Evolutionary conservation across 2,888 invertebrate genomes (phyloP).

Genomic region (Chrysotoxum bicinctum): DNA sequence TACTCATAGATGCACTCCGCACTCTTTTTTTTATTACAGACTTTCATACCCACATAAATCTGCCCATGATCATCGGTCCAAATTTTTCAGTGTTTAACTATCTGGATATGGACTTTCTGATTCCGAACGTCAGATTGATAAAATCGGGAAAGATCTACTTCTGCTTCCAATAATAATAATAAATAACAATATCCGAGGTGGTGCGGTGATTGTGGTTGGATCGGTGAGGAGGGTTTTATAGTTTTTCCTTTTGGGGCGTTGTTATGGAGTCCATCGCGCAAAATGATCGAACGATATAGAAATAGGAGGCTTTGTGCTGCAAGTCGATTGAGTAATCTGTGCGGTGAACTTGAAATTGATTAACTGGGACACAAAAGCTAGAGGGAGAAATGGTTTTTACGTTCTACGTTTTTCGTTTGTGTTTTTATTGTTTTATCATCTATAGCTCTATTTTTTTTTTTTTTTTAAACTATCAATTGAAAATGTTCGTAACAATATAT

Average conservation of each 20-base stretch:
- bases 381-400: slow-evolving; percentile 8
- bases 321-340: slow-evolving; percentile 70
- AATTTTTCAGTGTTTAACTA: background rate
- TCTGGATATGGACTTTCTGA: slow-evolving; percentile 15
- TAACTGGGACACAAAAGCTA: slow-evolving; percentile 57
- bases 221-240: no score
- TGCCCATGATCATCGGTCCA: slow-evolving; percentile 35
- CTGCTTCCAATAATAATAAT: slow-evolving; percentile 20
- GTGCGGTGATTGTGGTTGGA: no score
- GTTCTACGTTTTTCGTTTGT: background rate
- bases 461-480: slow-evolving; percentile 52
- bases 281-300: slow-evolving; percentile 9
- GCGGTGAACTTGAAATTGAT: slow-evolving; percentile 71
- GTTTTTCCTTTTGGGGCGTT: slow-evolving; percentile 23
- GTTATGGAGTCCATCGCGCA: background rate
- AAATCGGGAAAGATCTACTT: slow-evolving; percentile 33
- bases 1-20: slow-evolving; percentile 32
- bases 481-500: slow-evolving; percentile 51
- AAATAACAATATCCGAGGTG: no score
- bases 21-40: background rate
- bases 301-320: slow-evolving; percentile 4
- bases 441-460: background rate
- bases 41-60: slow-evolving; percentile 54
- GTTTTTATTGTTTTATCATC: slow-evolving; percentile 33
- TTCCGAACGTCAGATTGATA: slow-evolving; percentile 42